A percentile compares a stretch with the other conserved stretches of the same genome.
These are phyloP conservation scores for Platycnemis pennipes DNA, from an alignment of 2,888 invertebrate genomes.

Conservation along the genomic window DNA sequence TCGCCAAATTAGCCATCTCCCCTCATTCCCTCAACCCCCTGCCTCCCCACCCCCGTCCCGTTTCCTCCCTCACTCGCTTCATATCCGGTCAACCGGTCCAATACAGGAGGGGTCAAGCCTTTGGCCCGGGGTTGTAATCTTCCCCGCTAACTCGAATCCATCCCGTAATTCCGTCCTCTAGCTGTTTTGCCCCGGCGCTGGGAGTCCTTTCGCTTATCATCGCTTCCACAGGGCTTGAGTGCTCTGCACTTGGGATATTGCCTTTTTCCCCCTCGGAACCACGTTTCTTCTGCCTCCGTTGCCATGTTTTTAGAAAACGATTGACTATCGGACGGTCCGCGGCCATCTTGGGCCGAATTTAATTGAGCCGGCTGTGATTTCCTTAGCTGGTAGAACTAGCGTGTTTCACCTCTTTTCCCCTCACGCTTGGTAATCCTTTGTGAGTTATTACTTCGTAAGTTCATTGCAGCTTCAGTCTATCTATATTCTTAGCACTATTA, in stretches of 20 bases:
- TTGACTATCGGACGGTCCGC: neutral
- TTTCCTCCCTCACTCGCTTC: neutral
- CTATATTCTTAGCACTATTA: too few relatives aligned
- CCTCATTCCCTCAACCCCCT: neutral
- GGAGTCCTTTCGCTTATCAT: neutral
- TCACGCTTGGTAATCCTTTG: neutral
- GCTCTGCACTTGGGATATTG: neutral
- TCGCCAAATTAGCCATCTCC: neutral
- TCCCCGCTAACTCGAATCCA: constrained; percentile 40
- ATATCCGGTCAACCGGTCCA: constrained; percentile 63
- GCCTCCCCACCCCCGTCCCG: neutral
- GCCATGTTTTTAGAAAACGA: neutral
- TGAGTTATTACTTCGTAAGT: neutral
- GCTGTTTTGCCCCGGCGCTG: constrained; percentile 34
- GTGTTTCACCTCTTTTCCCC: neutral
- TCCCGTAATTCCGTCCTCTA: constrained; percentile 52
- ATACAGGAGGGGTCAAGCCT: constrained; percentile 50
- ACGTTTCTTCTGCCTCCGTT: neutral
- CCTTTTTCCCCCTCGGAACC: neutral
- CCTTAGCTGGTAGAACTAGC: neutral
- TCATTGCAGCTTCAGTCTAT: too few relatives aligned
- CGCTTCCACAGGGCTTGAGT: neutral
- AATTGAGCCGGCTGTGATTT: neutral
- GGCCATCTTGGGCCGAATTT: neutral
- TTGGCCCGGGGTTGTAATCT: constrained; percentile 55